Conservation (phyloP, 2,888 invertebrate genomes). For the Brachycybe producta region DNA sequence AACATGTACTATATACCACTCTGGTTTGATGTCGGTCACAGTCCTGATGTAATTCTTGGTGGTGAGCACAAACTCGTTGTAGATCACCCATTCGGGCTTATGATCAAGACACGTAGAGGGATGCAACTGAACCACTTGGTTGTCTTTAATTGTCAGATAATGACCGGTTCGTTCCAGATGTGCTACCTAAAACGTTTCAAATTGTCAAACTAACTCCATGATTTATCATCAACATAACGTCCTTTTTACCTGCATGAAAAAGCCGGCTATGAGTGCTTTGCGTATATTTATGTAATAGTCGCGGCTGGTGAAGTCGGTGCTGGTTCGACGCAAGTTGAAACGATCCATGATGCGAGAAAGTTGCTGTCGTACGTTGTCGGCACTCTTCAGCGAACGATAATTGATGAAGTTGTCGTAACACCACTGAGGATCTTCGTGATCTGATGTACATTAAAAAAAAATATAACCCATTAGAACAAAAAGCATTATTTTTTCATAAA, state of each 20-base stretch:
- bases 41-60: conserved; percentile 99
- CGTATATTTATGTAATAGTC: conserved; percentile 98
- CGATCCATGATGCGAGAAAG: conserved; percentile 97
- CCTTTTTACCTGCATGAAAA: conserved; percentile 88
- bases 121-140: conserved; percentile 96
- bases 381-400: conserved; percentile 93
- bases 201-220: neutral
- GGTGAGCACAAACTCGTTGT: conserved; percentile 98
- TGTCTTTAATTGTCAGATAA: conserved; percentile 97
- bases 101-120: conserved; percentile 98
- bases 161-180: conserved; percentile 96
- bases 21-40: conserved; percentile 91
- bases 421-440: conserved; percentile 97
- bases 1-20: conserved; percentile 50
- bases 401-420: conserved; percentile 99
- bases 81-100: conserved; percentile 99
- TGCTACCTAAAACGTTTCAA: conserved; percentile 49
- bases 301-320: conserved; percentile 95
- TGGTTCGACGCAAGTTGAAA: conserved; percentile 80
- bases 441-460: conserved; percentile 39
- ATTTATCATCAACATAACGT: neutral
- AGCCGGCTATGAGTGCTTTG: conserved; percentile 94
- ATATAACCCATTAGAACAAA: conserved; percentile 1
- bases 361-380: conserved; percentile 95
- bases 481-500: no score